Evolutionary conservation across 1,140 invertebrate genomes (phyloP).

Genomic region (Caenorhabditis briggsae): DNA sequence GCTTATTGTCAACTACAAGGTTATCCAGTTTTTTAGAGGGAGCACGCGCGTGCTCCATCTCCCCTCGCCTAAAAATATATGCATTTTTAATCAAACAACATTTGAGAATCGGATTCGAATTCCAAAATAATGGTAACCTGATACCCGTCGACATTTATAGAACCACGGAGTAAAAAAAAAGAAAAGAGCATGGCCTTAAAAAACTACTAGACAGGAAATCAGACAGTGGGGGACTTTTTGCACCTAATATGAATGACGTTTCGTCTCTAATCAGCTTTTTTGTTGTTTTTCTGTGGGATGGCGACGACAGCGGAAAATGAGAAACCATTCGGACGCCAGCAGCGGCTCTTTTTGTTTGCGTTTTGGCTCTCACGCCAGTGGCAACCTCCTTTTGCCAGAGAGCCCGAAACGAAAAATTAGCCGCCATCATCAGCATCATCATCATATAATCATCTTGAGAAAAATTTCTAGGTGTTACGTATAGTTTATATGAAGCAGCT

Average conservation of each 20-base stretch:
- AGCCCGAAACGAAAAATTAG: not conserved
- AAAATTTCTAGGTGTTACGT: constrained; percentile 25
- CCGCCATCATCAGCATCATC: constrained; percentile 44
- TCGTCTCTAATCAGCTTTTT: constrained; percentile 29
- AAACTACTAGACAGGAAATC: not conserved
- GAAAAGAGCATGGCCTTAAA: not conserved
- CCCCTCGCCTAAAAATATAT: not conserved
- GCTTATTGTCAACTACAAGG: constrained; percentile 52
- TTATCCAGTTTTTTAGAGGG: constrained; percentile 28
- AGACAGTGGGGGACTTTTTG: not conserved
- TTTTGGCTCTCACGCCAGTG: constrained; percentile 49
- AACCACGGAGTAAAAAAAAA: not conserved
- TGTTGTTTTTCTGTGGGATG: not conserved
- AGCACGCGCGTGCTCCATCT: not conserved
- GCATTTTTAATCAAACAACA: constrained; percentile 53
- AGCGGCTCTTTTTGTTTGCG: constrained; percentile 50
- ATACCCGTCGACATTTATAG: constrained; percentile 13
- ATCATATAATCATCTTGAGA: constrained; percentile 32
- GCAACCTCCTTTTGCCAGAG: constrained; percentile 39
- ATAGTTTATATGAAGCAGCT: constrained; percentile 35
- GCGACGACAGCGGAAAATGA: constrained; percentile 34
- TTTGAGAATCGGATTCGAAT: constrained; percentile 37
- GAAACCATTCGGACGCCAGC: constrained; percentile 36
- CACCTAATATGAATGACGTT: constrained; percentile 3
- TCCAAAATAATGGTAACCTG: constrained; percentile 23